Base-by-base conservation (phyloP, 2,113 vertebrate genomes). In the Bufo gargarizans region DNA sequence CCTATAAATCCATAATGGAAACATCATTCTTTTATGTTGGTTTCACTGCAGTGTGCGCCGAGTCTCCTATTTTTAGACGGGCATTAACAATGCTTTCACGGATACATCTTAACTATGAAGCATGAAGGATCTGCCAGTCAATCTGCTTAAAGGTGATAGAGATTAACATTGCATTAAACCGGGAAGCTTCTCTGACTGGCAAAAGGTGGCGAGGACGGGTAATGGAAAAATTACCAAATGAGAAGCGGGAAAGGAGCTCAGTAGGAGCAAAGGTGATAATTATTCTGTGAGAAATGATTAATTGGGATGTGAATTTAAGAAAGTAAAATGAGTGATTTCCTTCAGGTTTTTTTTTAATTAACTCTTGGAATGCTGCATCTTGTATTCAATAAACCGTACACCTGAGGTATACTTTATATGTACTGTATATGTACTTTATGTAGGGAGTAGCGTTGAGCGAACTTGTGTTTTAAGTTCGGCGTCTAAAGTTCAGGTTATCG, bases 201-300 rank as follows among this genome's bases (percentile, higher is more conserved):
- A 88, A 88, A 88, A 88, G 87, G 81, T 84, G 87, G 69, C 65
- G 79, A 56, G 47, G 20, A 81, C 20, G 80, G 80, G 87, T 88
- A 84, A 83, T 83, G 87, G 87, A 82, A 83, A 82, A 88, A 83
- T 63, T 88, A 83, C 67, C 87, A 88, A 88, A 88, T 77, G 58
- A 58, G 86, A 65, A 47, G 49, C 33, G 74, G 56, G 45, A 82
- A 80, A 87, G 69, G 82, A 82, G 72, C 67, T 72, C 63, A 74
- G 86, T 65, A 6, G 87, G 81, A 84, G 81, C 71, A 84, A 77
- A 84, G 87, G 87, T 88, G 81, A 84, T 84, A 88, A 88, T 88
- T 88, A 88, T 88, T 88, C 86, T 83, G 86, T 77, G 86, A 88
- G 86, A 83, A 83, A 77, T 76, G 12, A 83, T 82, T 88, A 88